Evolutionary conservation across 2,113 vertebrate genomes (phyloP), one percentile per base, ranked within the genome.

Genomic region (Lichenostomus cassidix): DNA sequence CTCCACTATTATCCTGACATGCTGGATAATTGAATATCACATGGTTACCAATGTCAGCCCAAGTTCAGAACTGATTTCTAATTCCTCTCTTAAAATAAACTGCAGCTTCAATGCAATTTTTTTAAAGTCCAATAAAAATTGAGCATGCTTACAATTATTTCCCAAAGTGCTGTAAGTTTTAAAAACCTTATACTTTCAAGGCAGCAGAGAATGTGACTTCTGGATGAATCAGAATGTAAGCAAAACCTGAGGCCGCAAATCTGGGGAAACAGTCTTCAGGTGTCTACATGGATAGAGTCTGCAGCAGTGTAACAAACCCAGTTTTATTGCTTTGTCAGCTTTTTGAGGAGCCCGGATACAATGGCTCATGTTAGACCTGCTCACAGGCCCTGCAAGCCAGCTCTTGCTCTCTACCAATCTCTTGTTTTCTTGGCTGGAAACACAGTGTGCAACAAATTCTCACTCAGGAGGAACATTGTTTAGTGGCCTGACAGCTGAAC

Each of bases 361-460:
- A 13, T 39, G 9, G 15, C 10, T 59, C 7, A 4, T 29, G 7
- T 53, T 70, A 44, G 53, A 37, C 53, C 11, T 20, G 3, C 18
- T 71, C 39, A 55, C 14, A 75, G 31, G 3, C 44, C 23, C 14
- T 59, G 20, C 39, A 65, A 37, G 33, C 35, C 62, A 85, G 29
- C 8, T 63, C 20, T 84, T 74, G 15, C 37, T 90, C 9, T 52
- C 47, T 52, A 19, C 12, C 14, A 59, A 5, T 37, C 12, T 65
- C 55, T 53, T 67, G 13, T 17, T 73, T 11, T 53, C 31, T 74
- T 81, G 25, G 7, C 33, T 87, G 44, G n/a, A 82, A 94, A 91
- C 17, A 69, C 8, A 41, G 2, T 2, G 0, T 17, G 7, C 19
- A 4, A 28, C 2, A 12, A 22, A 35, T 58, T 58, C 19, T 75